Conservation (phyloP, 2,113 vertebrate genomes). For the Ammodytes marinus region DNA sequence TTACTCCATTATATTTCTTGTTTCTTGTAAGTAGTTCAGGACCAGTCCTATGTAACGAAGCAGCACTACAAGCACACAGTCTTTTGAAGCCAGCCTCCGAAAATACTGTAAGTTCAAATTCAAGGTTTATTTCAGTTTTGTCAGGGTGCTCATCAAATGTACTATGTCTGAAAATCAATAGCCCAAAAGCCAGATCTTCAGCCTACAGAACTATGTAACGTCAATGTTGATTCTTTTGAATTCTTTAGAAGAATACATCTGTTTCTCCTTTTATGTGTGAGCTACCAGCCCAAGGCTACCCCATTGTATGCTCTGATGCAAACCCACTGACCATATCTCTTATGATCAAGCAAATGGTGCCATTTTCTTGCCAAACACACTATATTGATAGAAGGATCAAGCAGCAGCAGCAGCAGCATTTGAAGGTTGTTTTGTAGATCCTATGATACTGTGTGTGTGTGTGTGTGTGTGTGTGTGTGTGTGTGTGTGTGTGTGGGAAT, state of each 20-base stretch:
- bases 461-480: neutral
- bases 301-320: neutral
- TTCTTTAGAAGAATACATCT: conserved; percentile 5
- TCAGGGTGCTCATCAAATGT: neutral
- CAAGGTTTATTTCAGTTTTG: neutral
- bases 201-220: neutral
- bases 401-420: conserved; percentile 14
- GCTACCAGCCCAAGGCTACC: conserved; percentile 6
- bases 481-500: too few relatives aligned
- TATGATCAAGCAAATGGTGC: conserved; percentile 9
- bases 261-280: conserved; percentile 6
- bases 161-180: neutral
- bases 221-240: neutral
- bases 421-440: conserved; percentile 33
- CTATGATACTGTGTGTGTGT: conserved; percentile 1
- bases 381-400: conserved; percentile 21
- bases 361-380: conserved; percentile 4
- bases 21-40: neutral
- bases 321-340: conserved; percentile 11
- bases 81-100: neutral
- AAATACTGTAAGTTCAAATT: neutral
- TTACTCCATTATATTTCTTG: neutral
- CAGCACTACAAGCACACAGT: neutral
- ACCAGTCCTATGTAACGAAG: neutral
- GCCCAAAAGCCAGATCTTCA: neutral